Evolutionary conservation across 2,113 vertebrate genomes (phyloP).

Genomic region (Dascyllus trimaculatus): DNA sequence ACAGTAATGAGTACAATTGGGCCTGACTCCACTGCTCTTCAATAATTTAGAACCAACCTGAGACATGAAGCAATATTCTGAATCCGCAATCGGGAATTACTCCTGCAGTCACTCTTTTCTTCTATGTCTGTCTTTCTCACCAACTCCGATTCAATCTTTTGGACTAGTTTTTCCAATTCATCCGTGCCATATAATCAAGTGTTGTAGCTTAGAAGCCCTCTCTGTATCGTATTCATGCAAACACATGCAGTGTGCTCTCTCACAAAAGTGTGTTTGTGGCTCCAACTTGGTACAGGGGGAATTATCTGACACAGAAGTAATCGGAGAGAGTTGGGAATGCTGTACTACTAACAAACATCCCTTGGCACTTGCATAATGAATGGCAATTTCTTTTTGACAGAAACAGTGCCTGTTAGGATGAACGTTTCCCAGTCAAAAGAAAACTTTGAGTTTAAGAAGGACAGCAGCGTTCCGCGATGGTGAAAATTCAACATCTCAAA

Average conservation of each 20-base stretch:
- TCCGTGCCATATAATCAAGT: background rate
- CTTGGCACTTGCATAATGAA: background rate
- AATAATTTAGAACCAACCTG: conserved; percentile 68
- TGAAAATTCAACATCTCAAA: background rate
- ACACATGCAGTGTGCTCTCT: background rate
- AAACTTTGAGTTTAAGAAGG: background rate
- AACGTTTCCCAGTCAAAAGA: conserved; percentile 1
- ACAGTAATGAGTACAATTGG: conserved; percentile 59
- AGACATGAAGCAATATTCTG: conserved; percentile 60
- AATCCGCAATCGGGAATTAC: conserved; percentile 42
- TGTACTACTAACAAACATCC: background rate
- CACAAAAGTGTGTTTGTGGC: background rate
- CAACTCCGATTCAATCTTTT: conserved; percentile 22
- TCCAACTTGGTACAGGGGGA: background rate
- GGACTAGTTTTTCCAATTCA: background rate
- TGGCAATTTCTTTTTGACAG: background rate
- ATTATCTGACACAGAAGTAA: background rate
- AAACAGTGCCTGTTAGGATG: background rate
- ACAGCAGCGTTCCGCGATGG: background rate
- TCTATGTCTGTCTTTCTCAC: conserved; percentile 14
- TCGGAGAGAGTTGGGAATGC: background rate
- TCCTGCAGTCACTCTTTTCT: conserved; percentile 24
- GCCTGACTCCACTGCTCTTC: conserved; percentile 52
- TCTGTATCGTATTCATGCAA: conserved; percentile 4
- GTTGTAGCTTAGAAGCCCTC: background rate